Base-by-base conservation (phyloP, 2,888 invertebrate species). In the Rhingia rostrata region DNA sequence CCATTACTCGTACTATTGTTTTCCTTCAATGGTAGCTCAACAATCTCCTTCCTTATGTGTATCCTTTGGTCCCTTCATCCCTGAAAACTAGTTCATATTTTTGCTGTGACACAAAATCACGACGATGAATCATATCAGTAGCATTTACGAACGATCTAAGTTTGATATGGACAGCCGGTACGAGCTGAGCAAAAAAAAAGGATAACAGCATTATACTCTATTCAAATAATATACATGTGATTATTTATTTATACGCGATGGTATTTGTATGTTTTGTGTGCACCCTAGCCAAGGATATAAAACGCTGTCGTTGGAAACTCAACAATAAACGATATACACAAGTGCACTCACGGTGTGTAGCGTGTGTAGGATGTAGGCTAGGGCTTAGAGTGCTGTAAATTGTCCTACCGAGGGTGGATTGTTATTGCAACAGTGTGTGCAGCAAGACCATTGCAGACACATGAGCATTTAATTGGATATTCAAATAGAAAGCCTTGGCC, bases 41-140 rank as follows among this genome's bases (percentile, higher is more conserved):
- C 45, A 47, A 4, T 39, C 54, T 61, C 47, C 41, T 56, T 41
- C 51, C 64, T 64, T 37, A 10, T 22, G 22, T 22, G 22, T 30
- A 51, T 14, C 51, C 37, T 47, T 2, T 33, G 4, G 37, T 43
- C 0, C 37, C 49, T n/a, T 12, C 12, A 43, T 33, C 37, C 35
- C 22, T 2, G 41, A 2, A 22, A 14, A 22, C 47, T 7, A 3
- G 22, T 22, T 7, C 33, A 33, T 37, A 32, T 41, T 10, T 43
- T 66, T 35, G 56, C 37, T 60, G n/a, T 60, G 77, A 53, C 77
- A 77, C 54, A 47, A 66, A 77, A 77, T 77, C 77, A 74, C 73
- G 70, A 75, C 73, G 81, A 81, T 81, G 83, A 83, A 73, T 83
- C 83, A 83, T 69, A 79, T 79, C 67, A 67, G 63, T 10, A 63